Conservation (phyloP, 2,797 vertebrate species). For the Aeoliscus strigatus region DNA sequence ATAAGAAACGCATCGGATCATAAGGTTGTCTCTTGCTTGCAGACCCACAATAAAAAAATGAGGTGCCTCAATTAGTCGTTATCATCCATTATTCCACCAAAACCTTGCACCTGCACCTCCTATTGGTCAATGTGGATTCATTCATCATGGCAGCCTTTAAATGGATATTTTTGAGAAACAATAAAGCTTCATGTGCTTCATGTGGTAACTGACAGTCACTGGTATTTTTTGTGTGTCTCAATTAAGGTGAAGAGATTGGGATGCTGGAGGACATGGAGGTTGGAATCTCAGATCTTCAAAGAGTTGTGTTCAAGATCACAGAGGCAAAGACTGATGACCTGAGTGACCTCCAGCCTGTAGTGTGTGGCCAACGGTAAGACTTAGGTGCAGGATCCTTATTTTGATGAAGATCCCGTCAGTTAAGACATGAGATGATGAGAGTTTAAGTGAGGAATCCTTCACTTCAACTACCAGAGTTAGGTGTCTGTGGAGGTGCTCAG, state of each 20-base stretch:
- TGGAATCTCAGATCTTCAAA: slow-evolving; percentile 90
- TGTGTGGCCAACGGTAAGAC: slow-evolving; percentile 90
- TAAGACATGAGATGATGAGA: not conserved
- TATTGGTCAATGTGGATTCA: no score
- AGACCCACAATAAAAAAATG: no score
- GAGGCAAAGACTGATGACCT: slow-evolving; percentile 84
- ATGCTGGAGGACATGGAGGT: slow-evolving; percentile 99
- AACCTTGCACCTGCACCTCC: no score
- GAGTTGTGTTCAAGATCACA: slow-evolving; percentile 89
- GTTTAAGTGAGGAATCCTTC: no score
- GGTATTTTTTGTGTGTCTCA: slow-evolving; percentile 4
- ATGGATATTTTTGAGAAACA: no score
- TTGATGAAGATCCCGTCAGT: not conserved
- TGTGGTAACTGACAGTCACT: not conserved
- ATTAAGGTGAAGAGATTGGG: slow-evolving; percentile 91
- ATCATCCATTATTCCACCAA: no score
- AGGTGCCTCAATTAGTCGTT: no score
- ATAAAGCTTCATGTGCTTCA: not conserved
- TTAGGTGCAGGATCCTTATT: not conserved
- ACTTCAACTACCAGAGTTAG: no score
- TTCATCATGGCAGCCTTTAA: no score
- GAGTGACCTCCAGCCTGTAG: slow-evolving; percentile 82
- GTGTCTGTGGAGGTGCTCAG: no score
- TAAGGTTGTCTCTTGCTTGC: no score
- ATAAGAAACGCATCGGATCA: no score